Evolutionary conservation across 2,113 vertebrate genomes (phyloP).

Genomic region (Pomatostomus ruficeps): DNA sequence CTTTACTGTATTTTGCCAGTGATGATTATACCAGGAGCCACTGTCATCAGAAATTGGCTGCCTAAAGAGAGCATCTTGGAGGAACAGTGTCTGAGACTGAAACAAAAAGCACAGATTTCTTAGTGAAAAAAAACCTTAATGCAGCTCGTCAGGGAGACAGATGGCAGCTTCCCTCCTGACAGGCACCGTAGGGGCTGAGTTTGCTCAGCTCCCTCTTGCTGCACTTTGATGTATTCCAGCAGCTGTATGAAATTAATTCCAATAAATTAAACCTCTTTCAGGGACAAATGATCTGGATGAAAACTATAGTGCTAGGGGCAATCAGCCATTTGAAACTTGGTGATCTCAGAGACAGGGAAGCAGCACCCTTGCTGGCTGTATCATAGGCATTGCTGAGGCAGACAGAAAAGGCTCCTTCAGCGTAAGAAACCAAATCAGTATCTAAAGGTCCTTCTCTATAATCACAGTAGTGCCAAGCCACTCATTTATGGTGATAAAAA

Average conservation of each 20-base stretch:
- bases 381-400: not conserved
- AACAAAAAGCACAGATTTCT: not conserved
- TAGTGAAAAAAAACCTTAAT: not conserved
- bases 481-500: not conserved
- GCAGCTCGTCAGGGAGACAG: conserved; percentile 7
- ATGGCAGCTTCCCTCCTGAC: not conserved
- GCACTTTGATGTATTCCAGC: conserved; percentile 38
- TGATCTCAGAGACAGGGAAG: not conserved
- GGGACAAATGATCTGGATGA: not conserved
- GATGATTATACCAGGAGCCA: not conserved
- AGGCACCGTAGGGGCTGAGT: not conserved
- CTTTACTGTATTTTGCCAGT: not conserved
- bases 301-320: not conserved
- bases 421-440: not conserved
- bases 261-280: conserved; percentile 47
- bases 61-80: not conserved
- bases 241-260: conserved; percentile 58
- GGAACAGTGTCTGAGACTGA: not conserved
- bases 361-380: not conserved
- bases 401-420: not conserved
- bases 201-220: not conserved
- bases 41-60: not conserved
- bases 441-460: not conserved
- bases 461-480: not conserved
- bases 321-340: not conserved